Evolutionary conservation across 1,140 invertebrate genomes (phyloP).

Genomic region (Zaprionus lachaisei): DNA sequence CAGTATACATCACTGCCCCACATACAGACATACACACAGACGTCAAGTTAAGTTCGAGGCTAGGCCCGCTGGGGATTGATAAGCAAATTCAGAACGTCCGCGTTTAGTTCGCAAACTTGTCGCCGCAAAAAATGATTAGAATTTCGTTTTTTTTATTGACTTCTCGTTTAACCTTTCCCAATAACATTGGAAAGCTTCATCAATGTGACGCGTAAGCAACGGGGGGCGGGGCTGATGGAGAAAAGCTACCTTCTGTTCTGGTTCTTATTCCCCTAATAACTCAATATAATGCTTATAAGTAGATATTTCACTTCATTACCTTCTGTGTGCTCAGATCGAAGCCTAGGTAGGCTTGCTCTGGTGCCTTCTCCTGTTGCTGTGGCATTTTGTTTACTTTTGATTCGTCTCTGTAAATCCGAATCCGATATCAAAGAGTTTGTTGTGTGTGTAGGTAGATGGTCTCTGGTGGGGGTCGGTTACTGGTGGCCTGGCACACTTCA

Average conservation of each 20-base stretch:
- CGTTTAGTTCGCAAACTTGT: background rate
- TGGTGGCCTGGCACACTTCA: background rate
- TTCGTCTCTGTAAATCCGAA: background rate
- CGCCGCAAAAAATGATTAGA: conserved; percentile 24
- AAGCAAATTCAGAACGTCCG: conserved; percentile 16
- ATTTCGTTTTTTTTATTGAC: conserved; percentile 5
- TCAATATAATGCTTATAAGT: background rate
- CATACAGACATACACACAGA: background rate
- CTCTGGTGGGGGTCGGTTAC: background rate
- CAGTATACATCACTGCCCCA: background rate
- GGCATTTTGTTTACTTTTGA: conserved; percentile 48
- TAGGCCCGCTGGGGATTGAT: conserved; percentile 6
- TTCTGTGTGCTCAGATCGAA: conserved; percentile 93
- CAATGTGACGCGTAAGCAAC: conserved; percentile 26
- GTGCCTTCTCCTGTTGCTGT: conserved; percentile 42
- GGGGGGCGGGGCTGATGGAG: background rate
- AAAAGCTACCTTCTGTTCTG: background rate
- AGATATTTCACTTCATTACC: conserved; percentile 85
- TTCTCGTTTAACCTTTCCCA: conserved; percentile 35
- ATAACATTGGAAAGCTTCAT: conserved; percentile 22
- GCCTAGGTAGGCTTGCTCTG: conserved; percentile 87
- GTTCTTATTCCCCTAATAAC: background rate
- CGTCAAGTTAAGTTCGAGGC: conserved; percentile 4
- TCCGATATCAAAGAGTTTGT: conserved; percentile 3
- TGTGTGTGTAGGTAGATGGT: background rate